A percentile compares a stretch with the other conserved stretches of the same genome.
Evolutionary conservation across 1,140 invertebrate species (phyloP).

Genomic region (Epicauta chinensis): DNA sequence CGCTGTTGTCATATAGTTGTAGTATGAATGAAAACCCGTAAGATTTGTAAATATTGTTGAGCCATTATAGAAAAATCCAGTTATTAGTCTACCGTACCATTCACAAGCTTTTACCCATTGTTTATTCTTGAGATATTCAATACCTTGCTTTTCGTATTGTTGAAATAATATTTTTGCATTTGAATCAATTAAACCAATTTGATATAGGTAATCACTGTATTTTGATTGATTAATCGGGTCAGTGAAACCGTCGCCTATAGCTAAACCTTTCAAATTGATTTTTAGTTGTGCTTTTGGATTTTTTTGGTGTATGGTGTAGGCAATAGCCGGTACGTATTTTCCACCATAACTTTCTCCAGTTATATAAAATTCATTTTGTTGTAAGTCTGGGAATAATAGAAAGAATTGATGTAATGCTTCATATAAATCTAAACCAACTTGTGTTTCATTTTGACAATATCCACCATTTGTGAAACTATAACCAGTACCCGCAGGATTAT

Average conservation of each 20-base stretch:
- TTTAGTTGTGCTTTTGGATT: conserved; percentile 51
- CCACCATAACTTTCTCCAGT: conserved; percentile 84
- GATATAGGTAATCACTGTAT: conserved; percentile 68
- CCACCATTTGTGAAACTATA: conserved; percentile 65
- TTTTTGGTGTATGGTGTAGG: conserved; percentile 64
- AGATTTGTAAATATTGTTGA: too few relatives aligned
- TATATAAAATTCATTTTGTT: conserved; percentile 64
- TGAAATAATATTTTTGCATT: conserved; percentile 52
- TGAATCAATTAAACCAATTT: conserved; percentile 65
- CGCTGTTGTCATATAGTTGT: too few relatives aligned
- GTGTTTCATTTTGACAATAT: conserved; percentile 57
- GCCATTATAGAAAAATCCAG: too few relatives aligned
- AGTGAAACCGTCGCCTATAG: conserved; percentile 77
- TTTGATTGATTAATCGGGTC: conserved; percentile 71
- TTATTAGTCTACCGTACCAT: too few relatives aligned
- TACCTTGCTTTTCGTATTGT: conserved; percentile 49
- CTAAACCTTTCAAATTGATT: conserved; percentile 66
- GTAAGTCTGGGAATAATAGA: conserved; percentile 61
- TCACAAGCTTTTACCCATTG: too few relatives aligned
- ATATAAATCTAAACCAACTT: conserved; percentile 60
- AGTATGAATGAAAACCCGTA: too few relatives aligned
- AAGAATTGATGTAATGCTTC: conserved; percentile 63
- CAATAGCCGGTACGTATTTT: conserved; percentile 71
- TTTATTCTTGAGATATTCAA: conserved; percentile 53
- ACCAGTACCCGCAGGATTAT: conserved; percentile 78